phyloP scores from a whole-genome alignment of 2,113 vertebrate species.

The Bos javanicus region DNA sequence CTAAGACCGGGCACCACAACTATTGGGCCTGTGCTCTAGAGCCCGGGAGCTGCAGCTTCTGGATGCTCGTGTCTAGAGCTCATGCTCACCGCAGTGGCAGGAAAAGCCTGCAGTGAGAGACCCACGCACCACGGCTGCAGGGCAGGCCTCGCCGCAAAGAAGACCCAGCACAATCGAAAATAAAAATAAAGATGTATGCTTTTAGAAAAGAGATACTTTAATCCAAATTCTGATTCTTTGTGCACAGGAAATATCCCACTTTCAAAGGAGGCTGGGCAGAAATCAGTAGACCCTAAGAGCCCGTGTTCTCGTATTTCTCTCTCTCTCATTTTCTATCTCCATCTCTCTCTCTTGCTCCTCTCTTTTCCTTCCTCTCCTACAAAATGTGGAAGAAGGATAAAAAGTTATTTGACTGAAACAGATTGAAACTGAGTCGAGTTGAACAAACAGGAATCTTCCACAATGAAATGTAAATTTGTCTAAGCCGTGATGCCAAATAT shows the following conservation, averaged over 20 bases:
- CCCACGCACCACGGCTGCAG: background rate
- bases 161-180: background rate
- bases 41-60: background rate
- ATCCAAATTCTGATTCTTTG: background rate
- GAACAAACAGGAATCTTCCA: constrained; percentile 72
- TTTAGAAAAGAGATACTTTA: background rate
- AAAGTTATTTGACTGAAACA: constrained; percentile 59
- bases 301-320: background rate
- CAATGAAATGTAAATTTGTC: constrained; percentile 73
- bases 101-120: background rate
- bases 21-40: background rate
- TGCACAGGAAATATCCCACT: background rate
- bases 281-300: background rate
- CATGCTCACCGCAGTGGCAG: background rate
- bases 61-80: background rate
- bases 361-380: background rate
- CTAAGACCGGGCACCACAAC: background rate
- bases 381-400: constrained; percentile 11
- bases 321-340: background rate
- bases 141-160: background rate
- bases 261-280: background rate
- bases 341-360: background rate
- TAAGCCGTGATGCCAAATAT: constrained; percentile 54
- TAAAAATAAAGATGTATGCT: too few species aligned
- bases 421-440: constrained; percentile 58